phyloP scores from a whole-genome alignment of 2,888 invertebrate genomes.

The Abrostola triplasia region DNA sequence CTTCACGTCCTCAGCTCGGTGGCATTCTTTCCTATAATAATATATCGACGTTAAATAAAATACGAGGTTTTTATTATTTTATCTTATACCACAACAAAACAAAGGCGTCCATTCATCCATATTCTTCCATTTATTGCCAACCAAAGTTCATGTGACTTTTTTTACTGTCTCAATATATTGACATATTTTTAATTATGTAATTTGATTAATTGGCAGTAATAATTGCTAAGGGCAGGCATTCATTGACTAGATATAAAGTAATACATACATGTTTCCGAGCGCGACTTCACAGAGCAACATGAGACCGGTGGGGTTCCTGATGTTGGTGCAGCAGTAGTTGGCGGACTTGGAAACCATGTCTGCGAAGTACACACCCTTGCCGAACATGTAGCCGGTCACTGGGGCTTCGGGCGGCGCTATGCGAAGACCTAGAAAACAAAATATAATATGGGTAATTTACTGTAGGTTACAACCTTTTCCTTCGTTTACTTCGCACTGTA shows the following conservation, averaged over 20 bases:
- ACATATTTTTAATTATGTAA: too few species aligned
- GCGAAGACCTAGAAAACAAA: conserved; percentile 90
- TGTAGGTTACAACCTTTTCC: too few species aligned
- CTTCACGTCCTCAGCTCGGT: conserved; percentile 92
- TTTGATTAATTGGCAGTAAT: too few species aligned
- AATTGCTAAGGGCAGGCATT: too few species aligned
- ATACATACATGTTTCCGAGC: conserved; percentile 95
- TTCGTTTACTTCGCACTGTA: too few species aligned
- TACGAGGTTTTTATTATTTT: too few species aligned
- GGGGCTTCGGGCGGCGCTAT: conserved; percentile 99
- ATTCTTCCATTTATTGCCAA: not conserved
- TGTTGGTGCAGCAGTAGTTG: conserved; percentile 96
- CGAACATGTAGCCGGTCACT: conserved; percentile 98
- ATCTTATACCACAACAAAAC: too few species aligned
- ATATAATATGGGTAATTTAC: not conserved
- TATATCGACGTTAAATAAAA: not conserved
- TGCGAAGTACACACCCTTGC: conserved; percentile 99
- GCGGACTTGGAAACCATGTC: conserved; percentile 99
- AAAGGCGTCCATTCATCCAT: too few species aligned
- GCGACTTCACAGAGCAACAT: conserved; percentile 98
- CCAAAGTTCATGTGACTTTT: too few species aligned
- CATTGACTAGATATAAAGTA: not conserved
- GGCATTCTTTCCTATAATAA: conserved; percentile 91
- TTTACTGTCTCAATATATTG: too few species aligned
- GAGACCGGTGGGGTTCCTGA: conserved; percentile 92